Base-by-base conservation (phyloP, 2,797 vertebrate species). In the Aldrovandia affinis region DNA sequence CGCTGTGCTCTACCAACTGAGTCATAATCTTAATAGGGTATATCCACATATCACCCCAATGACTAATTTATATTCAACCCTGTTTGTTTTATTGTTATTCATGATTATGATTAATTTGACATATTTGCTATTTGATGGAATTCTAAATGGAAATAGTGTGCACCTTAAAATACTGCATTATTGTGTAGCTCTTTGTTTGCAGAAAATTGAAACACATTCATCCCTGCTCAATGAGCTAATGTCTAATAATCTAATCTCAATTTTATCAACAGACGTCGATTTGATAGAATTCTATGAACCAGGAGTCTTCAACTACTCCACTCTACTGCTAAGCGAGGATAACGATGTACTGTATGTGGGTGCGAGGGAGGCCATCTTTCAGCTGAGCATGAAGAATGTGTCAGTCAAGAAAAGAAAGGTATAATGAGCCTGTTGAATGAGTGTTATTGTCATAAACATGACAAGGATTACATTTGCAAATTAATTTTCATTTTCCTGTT, bases 331-430 rank as follows among this genome's bases (percentile, higher is more conserved):
- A 87, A 97, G 96, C 91, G 90, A 92, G 0, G 96, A 97, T 0
- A 96, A 97, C 0, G 63, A 89, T 88, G 96, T 94, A 9, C 90
- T 99, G 68, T 99, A 97, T 0, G 96, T 97, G 39, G 98, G 98
- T 3, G 97, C 97, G 0, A 95, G 95, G 0, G 98, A 98, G 88
- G 93, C 93, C 9, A 94, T 99, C 59, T 93, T 99, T 0, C 96
- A 97, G 0, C 92, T 99, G 90, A 94, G 92, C 89, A 94, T 96
- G 10, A 90, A 90, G 57, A 91, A 98, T 68, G 91, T 99, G 90
- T 95, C 96, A 0, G 84, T 96, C 92, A 96, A 94, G 92, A 94
- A 91, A 84, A 96, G 97, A 0, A 96, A 98, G 97, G 98, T 98
- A 92, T 83, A 12, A 44, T 83, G 63, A 12, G 4, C 8, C 25